These are phyloP conservation scores for Stenodema calcarata DNA, from an alignment of 2,888 invertebrate species.

Conservation along the genomic window DNA sequence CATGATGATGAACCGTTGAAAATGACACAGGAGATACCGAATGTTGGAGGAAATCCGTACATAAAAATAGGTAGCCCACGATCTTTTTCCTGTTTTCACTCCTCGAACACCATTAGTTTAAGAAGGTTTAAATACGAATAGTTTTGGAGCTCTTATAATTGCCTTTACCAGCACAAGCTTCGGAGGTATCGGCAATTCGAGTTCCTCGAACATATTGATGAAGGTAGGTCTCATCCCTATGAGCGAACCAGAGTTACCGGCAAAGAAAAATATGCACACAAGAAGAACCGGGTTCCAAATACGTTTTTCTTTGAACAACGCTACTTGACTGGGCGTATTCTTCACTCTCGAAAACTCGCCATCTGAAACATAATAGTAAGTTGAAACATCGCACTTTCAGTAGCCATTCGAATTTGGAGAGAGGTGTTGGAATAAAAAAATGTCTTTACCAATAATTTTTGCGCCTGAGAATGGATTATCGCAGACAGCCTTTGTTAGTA, in stretches of 20 bases:
- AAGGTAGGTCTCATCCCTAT: conserved; percentile 35
- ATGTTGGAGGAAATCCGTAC: too few species aligned
- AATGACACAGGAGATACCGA: too few species aligned
- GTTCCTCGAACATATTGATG: conserved; percentile 19
- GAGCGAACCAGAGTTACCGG: conserved; percentile 28
- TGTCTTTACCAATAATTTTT: conserved; percentile 27
- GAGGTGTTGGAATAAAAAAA: too few species aligned
- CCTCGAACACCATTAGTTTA: too few species aligned
- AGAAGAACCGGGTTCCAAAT: conserved; percentile 38
- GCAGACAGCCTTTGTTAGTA: conserved; percentile 3
- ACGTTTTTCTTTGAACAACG: conserved; percentile 3
- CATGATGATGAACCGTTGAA: too few species aligned
- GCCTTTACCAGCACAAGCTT: conserved; percentile 12
- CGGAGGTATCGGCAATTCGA: conserved; percentile 24
- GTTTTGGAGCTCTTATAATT: too few species aligned
- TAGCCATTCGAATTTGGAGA: too few species aligned
- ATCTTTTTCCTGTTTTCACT: too few species aligned
- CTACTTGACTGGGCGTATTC: conserved; percentile 28
- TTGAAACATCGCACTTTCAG: too few species aligned
- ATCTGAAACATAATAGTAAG: conserved; percentile 30
- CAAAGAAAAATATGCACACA: conserved; percentile 33
- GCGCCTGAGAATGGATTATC: conserved; percentile 35
- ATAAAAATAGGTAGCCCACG: too few species aligned
- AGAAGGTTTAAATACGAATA: too few species aligned
- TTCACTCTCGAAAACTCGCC: conserved; percentile 17